These are phyloP conservation scores for Nephila pilipes DNA, from an alignment of 1,140 invertebrate genomes.

Conservation along the genomic window DNA sequence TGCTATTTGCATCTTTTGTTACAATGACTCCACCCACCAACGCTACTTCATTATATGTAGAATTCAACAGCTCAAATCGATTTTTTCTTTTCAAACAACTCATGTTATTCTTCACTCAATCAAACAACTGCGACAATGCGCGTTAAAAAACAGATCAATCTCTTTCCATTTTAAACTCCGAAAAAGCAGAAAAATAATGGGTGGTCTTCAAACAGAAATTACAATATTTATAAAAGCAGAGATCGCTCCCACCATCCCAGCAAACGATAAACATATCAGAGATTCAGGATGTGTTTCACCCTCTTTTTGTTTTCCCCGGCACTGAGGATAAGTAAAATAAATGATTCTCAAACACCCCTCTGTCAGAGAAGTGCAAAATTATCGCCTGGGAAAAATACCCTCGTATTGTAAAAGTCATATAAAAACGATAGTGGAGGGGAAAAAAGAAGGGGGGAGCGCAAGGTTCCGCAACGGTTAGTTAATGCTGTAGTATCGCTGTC, in stretches of 20 bases:
- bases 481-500: slow-evolving; percentile 56
- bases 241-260: background rate
- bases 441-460: background rate
- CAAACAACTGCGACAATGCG: background rate
- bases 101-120: background rate
- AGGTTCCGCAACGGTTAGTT: slow-evolving; percentile 60
- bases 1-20: too few species aligned
- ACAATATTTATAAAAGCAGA: slow-evolving; percentile 43
- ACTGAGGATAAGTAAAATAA: slow-evolving; percentile 70
- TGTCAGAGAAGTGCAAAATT: slow-evolving; percentile 73
- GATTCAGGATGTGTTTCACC: slow-evolving; percentile 15
- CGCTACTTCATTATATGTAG: too few species aligned
- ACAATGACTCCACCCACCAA: too few species aligned
- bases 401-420: slow-evolving; percentile 48
- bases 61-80: too few species aligned
- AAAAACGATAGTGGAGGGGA: background rate
- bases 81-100: too few species aligned
- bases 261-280: slow-evolving; percentile 61
- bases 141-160: background rate
- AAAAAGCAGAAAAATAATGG: background rate
- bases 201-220: background rate
- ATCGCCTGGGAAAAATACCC: slow-evolving; percentile 47
- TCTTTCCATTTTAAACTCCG: background rate
- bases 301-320: background rate
- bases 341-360: slow-evolving; percentile 70